These are phyloP conservation scores for Sebastes vulpes DNA, from an alignment of 2,797 vertebrate genomes.

Conservation along the genomic window DNA sequence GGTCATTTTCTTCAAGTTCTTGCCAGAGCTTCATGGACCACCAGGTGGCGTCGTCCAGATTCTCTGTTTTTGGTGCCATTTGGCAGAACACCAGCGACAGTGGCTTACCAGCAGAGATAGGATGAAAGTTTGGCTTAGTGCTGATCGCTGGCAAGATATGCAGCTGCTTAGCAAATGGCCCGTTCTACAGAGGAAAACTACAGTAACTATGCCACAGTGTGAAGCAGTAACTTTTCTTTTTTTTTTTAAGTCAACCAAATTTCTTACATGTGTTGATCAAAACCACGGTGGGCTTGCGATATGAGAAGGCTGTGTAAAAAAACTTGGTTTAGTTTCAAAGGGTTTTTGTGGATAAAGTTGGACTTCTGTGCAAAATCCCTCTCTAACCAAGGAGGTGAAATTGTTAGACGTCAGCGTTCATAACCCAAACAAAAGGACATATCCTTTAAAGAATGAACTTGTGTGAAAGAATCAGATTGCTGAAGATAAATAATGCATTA, in stretches of 20 bases:
- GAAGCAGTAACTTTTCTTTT: slow-evolving; percentile 24
- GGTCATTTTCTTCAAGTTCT: background rate
- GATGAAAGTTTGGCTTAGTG: slow-evolving; percentile 63
- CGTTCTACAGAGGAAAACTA: slow-evolving; percentile 42
- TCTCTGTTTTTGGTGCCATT: slow-evolving; percentile 55
- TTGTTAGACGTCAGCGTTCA: background rate
- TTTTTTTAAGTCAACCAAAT: slow-evolving; percentile 1
- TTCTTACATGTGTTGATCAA: slow-evolving; percentile 66
- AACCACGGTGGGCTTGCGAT: slow-evolving; percentile 51
- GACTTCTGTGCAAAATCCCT: slow-evolving; percentile 11
- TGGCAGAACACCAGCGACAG: slow-evolving; percentile 57
- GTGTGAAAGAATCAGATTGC: background rate
- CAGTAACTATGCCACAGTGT: slow-evolving; percentile 29
- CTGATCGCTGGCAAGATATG: slow-evolving; percentile 65
- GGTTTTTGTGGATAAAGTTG: slow-evolving; percentile 17
- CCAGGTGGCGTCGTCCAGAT: slow-evolving; percentile 65
- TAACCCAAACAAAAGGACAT: slow-evolving; percentile 4
- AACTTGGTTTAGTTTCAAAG: slow-evolving; percentile 20
- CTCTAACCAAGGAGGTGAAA: background rate
- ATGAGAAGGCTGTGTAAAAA: slow-evolving; percentile 23
- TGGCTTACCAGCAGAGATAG: slow-evolving; percentile 62
- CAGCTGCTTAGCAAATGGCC: slow-evolving; percentile 58
- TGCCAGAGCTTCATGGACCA: slow-evolving; percentile 41
- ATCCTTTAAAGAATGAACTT: background rate
- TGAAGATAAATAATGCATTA: background rate